Percentiles rank a stretch among this genome's conserved stretches.
phyloP scores from a whole-genome alignment of 2,797 vertebrate genomes.

The Premnoplex brunnescens region DNA sequence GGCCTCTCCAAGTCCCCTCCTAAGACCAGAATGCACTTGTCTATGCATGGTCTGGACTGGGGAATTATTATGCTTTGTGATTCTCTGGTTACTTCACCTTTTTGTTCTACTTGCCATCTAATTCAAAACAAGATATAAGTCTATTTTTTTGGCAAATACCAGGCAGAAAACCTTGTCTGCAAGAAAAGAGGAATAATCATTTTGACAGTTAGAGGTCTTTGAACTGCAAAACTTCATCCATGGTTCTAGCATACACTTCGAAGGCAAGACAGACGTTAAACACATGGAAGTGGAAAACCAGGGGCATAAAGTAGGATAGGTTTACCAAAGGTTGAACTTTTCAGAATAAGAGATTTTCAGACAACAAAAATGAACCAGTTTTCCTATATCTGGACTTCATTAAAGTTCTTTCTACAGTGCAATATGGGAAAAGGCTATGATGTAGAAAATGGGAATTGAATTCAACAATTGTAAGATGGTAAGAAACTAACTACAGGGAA shows the following conservation, averaged over 20 bases:
- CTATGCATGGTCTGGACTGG: not conserved
- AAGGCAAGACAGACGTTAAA: not conserved
- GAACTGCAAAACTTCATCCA: not conserved
- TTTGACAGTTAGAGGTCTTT: not conserved
- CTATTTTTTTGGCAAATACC: not conserved
- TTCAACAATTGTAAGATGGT: conserved; percentile 22
- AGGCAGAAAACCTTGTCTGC: not conserved
- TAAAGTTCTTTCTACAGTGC: conserved; percentile 12
- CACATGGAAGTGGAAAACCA: not conserved
- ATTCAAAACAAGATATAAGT: not conserved
- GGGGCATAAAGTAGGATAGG: not conserved
- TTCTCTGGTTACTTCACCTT: not conserved
- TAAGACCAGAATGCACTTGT: not conserved
- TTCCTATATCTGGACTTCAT: conserved; percentile 36
- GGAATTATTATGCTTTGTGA: not conserved
- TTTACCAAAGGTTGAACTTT: not conserved
- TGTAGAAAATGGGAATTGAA: conserved; percentile 35
- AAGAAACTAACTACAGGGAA: not conserved
- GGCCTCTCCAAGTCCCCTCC: not conserved
- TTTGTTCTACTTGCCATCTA: not conserved
- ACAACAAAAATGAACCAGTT: not conserved
- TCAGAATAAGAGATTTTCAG: not conserved
- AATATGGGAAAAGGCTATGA: conserved; percentile 1
- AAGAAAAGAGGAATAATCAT: not conserved
- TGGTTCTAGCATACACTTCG: not conserved